phyloP scores from a whole-genome alignment of 2,888 invertebrate genomes.

The Timema podura region DNA sequence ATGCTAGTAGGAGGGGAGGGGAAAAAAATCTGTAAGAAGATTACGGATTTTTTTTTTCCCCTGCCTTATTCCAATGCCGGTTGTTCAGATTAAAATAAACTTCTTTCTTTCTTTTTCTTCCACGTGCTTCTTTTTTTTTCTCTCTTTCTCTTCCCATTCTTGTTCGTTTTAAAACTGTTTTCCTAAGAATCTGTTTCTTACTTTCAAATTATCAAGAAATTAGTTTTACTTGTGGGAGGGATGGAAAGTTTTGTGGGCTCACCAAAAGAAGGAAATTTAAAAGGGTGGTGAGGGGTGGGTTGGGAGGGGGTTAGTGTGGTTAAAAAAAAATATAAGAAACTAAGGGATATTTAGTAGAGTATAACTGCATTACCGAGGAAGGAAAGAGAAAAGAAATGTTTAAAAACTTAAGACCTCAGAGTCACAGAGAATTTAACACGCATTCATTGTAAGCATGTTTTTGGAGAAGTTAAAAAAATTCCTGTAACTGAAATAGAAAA shows the following conservation, averaged over 20 bases:
- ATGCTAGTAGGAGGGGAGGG: not conserved
- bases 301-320: too few species aligned
- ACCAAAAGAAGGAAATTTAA: too few species aligned
- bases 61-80: not conserved
- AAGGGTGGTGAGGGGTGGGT: too few species aligned
- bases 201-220: slow-evolving; percentile 51
- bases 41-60: slow-evolving; percentile 14
- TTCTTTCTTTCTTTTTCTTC: slow-evolving; percentile 31
- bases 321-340: too few species aligned
- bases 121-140: slow-evolving; percentile 30
- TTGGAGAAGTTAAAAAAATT: too few species aligned
- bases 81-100: slow-evolving; percentile 28
- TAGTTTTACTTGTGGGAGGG: slow-evolving; percentile 42
- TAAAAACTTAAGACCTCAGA: too few species aligned
- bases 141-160: slow-evolving; percentile 7
- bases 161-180: slow-evolving; percentile 23
- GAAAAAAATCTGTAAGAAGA: slow-evolving; percentile 15
- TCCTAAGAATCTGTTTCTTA: slow-evolving; percentile 30
- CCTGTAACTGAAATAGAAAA: too few species aligned
- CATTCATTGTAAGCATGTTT: too few species aligned
- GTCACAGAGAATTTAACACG: too few species aligned
- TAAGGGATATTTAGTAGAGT: too few species aligned
- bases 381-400: too few species aligned
- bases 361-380: too few species aligned
- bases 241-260: not conserved